phyloP scores from a whole-genome alignment of 2,888 invertebrate species.

The Dendrolimus houi region DNA sequence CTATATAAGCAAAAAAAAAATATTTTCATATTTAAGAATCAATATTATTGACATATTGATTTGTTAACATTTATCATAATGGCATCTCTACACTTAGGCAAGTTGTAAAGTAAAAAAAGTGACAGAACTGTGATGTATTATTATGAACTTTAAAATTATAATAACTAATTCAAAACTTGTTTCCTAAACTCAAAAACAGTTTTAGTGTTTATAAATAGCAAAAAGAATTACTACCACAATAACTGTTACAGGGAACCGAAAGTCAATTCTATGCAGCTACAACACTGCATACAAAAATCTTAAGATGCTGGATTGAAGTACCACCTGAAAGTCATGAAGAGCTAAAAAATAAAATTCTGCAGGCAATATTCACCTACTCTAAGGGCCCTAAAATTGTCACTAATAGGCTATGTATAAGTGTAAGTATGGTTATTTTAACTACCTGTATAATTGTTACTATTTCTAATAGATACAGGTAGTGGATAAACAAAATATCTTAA shows the following conservation, averaged over 20 bases:
- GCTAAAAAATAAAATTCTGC: conserved; percentile 85
- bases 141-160: no score
- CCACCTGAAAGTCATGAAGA: conserved; percentile 86
- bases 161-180: no score
- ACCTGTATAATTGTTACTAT: not conserved
- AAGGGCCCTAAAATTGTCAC: conserved; percentile 90
- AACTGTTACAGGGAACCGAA: conserved; percentile 81
- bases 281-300: conserved; percentile 91
- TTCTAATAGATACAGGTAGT: not conserved
- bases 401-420: conserved; percentile 91
- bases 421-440: conserved; percentile 60
- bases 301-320: conserved; percentile 91
- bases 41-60: no score
- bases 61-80: no score
- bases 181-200: no score
- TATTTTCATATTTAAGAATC: no score
- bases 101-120: no score
- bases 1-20: no score
- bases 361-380: conserved; percentile 85
- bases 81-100: no score
- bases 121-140: no score
- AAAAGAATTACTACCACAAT: no score
- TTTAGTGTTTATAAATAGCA: no score
- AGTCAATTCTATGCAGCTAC: conserved; percentile 96
- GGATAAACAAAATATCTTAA: not conserved